Percentiles rank a stretch among this genome's conserved stretches.
Evolutionary conservation across 1,140 invertebrate genomes (phyloP).

Genomic region (Ips typographus): DNA sequence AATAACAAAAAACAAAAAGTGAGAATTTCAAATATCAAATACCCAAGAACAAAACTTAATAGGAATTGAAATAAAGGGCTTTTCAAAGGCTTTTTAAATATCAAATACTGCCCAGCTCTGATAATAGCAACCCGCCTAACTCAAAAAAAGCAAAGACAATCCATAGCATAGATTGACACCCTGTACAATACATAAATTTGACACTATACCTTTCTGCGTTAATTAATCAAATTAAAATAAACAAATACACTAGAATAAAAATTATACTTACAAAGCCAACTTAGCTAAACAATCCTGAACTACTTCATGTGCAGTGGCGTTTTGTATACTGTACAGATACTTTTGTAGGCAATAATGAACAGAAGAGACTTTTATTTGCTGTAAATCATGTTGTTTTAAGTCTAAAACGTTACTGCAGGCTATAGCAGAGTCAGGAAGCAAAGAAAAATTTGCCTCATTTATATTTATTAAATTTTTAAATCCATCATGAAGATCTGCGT

Average conservation of each 20-base stretch:
- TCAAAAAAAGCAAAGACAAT: too few relatives aligned
- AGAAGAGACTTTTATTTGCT: conserved; percentile 53
- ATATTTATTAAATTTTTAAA: conserved; percentile 47
- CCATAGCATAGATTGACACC: too few relatives aligned
- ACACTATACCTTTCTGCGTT: too few relatives aligned
- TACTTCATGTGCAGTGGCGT: conserved; percentile 60
- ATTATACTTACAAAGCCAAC: conserved; percentile 56
- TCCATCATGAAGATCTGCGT: conserved; percentile 55
- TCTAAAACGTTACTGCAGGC: conserved; percentile 45
- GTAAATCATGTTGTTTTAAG: conserved; percentile 55
- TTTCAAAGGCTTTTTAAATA: too few relatives aligned
- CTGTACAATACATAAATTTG: too few relatives aligned
- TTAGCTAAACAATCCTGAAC: conserved; percentile 57
- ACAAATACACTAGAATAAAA: neutral
- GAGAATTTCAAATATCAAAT: too few relatives aligned
- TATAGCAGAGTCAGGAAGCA: neutral
- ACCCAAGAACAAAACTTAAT: too few relatives aligned
- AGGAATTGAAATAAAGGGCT: too few relatives aligned
- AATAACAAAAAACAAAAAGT: too few relatives aligned
- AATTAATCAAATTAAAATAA: neutral
- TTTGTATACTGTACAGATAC: conserved; percentile 60
- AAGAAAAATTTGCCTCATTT: conserved; percentile 42
- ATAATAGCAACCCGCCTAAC: too few relatives aligned
- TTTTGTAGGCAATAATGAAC: conserved; percentile 55
- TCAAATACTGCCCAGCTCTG: too few relatives aligned